Base-by-base conservation (phyloP, 2,888 invertebrate genomes). In the Stenodera caucasica region DNA sequence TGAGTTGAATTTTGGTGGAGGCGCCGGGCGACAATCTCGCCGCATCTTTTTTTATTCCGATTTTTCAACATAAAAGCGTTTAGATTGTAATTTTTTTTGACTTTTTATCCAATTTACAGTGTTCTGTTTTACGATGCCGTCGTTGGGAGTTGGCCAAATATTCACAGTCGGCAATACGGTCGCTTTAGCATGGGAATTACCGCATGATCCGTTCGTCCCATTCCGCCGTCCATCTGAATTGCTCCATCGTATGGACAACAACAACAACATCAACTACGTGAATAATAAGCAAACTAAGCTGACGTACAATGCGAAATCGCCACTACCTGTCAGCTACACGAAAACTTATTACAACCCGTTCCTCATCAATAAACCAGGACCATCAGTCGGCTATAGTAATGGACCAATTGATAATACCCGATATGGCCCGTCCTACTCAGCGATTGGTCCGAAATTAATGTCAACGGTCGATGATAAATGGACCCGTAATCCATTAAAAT, bases 151-250 rank as follows among this genome's bases (percentile, higher is more conserved):
- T 2, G 82, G 84, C 0, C 84, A 85, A 61, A 84, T 86, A 51
- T 85, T 90, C 63, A 84, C 89, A 9, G 82, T 88, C 70, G 91
- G 91, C 0, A 83, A 87, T 53, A 92, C 91, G 0, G 89, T 90
- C 0, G 90, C 91, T 0, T 78, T 92, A 69, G 91, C 92, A 2
- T 92, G 88, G 84, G 88, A 90, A 72, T 77, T 92, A 49, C 92
- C 92, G 0, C 86, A 88, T 63, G 86, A 88, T 66, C 86, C 88
- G 0, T 70, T 70, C 21, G 63, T 61, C 54, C 67, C 69, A 35
- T 72, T 68, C 61, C 64, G 68, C 29, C 68, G 67, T 50, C 58
- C 49, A 35, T 52, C 65, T 14, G 67, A 66, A 56, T 23, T 64
- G n/a, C 58, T 67, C 12, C 67, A 67, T 37, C 67, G 67, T 33